A percentile compares a stretch with the other conserved stretches of the same genome.
Conservation (phyloP, 2,888 invertebrate species). For the Apamea crenata region DNA sequence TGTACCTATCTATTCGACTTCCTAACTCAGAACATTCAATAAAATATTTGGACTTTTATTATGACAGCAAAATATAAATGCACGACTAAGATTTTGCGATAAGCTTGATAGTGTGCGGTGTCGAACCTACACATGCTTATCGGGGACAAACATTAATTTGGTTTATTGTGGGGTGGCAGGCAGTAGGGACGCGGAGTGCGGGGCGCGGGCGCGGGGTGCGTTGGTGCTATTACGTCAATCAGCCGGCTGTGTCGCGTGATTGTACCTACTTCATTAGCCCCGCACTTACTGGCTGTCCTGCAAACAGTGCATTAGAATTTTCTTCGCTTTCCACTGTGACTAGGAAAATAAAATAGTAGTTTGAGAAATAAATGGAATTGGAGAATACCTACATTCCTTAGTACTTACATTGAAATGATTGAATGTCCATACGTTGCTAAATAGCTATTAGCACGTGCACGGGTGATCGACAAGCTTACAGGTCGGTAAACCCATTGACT, state of each 20-base stretch:
- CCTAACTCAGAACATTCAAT: not conserved
- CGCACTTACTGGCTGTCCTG: constrained; percentile 61
- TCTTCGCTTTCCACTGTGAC: constrained; percentile 37
- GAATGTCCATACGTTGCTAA: not conserved
- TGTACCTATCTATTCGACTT: not conserved
- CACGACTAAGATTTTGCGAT: constrained; percentile 50
- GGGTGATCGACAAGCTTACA: not conserved
- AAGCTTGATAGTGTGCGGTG: constrained; percentile 66
- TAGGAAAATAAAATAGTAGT: constrained; percentile 21
- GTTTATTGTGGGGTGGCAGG: constrained; percentile 81
- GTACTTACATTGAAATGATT: not conserved
- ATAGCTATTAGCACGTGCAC: not conserved
- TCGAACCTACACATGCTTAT: constrained; percentile 76
- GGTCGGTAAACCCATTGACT: not conserved
- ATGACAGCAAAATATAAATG: constrained; percentile 40
- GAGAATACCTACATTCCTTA: not conserved
- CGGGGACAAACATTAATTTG: constrained; percentile 85
- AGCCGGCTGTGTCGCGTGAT: constrained; percentile 78
- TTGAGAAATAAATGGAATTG: constrained; percentile 24
- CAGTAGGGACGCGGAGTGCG: constrained; percentile 49
- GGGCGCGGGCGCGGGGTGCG: constrained; percentile 68
- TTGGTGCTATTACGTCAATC: constrained; percentile 79
- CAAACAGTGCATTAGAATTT: constrained; percentile 60
- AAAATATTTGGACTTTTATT: constrained; percentile 32
- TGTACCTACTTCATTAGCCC: constrained; percentile 69